Percentiles rank a stretch among this genome's conserved stretches.
phyloP scores from a whole-genome alignment of 1,140 invertebrate genomes.

The honey bee (Apis mellifera) region Amel_HAv3.1 CM009932.2:5850001-5850500 shows the following conservation, averaged over 20 bases:
- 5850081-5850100: background rate
- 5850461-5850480: slow-evolving; percentile 27
- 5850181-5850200: no score
- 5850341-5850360: background rate
- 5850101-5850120: no score
- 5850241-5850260: no score
- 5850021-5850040: background rate
- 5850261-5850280: no score
- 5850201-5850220: no score
- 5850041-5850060: background rate
- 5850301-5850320: no score
- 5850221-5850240: no score
- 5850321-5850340: no score
- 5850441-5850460: slow-evolving; percentile 28
- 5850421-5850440: background rate
- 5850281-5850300: no score
- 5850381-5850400: background rate
- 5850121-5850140: no score
- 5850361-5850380: background rate
- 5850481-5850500: slow-evolving; percentile 68
- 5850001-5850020: slow-evolving; percentile 1
- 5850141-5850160: no score
- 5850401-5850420: background rate
- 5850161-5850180: no score
- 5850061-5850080: background rate